Conservation (phyloP, 2,888 invertebrate species). For the Ophioninae sp. region DNA sequence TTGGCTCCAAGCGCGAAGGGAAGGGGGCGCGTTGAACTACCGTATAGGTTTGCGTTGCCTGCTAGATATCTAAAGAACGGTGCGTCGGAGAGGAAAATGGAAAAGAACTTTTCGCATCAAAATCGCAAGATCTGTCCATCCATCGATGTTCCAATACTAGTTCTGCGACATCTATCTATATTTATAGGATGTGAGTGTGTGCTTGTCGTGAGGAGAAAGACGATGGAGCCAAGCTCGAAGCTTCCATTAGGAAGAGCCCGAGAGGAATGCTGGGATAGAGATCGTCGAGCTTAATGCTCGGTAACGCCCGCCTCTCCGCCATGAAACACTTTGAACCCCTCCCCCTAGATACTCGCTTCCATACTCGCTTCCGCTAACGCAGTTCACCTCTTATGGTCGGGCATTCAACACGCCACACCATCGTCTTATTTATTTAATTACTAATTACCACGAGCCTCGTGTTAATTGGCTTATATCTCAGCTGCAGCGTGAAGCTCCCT, state of each 20-base stretch:
- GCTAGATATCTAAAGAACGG: background rate
- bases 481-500: slow-evolving; percentile 1
- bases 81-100: background rate
- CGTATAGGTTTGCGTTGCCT: background rate
- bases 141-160: background rate
- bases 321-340: slow-evolving; percentile 49
- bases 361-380: slow-evolving; percentile 15
- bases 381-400: slow-evolving; percentile 14
- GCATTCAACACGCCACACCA: slow-evolving; percentile 33
- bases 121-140: background rate
- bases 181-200: background rate
- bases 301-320: slow-evolving; percentile 46
- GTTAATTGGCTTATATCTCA: slow-evolving; percentile 65
- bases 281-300: slow-evolving; percentile 58
- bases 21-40: background rate
- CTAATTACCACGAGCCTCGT: slow-evolving; percentile 59
- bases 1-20: background rate
- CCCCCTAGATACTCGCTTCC: background rate
- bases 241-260: slow-evolving; percentile 52
- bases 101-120: background rate
- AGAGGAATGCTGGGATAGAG: slow-evolving; percentile 35
- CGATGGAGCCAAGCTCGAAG: slow-evolving; percentile 17
- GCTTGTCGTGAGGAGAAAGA: slow-evolving; percentile 1
- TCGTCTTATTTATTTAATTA: slow-evolving; percentile 65
- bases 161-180: background rate